Base-by-base conservation (phyloP, 2,113 vertebrate species). In the Trichechus manatus region DNA sequence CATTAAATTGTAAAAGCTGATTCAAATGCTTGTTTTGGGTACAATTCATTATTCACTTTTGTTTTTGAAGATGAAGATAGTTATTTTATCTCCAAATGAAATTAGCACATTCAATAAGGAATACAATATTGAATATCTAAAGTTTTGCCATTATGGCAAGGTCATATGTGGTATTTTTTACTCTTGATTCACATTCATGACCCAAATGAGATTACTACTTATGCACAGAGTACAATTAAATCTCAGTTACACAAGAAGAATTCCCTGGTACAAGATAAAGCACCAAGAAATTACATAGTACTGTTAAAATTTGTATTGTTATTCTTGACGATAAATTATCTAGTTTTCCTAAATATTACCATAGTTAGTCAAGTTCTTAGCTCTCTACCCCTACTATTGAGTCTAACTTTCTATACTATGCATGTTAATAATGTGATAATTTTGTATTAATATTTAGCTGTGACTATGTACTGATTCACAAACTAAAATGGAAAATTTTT, bases 181-280 rank as follows among this genome's bases (percentile, higher is more conserved):
- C 97, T 98, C 96, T 66, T 98, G 98, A 98, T 98, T 98, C 98
- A 98, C 64, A 97, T 97, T 97, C 96, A 82, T 97, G 98, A 97
- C 97, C 90, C 83, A 97, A 97, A 92, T 96, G 95, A 98, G 97
- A 98, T 98, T 98, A 97, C 56, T 98, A 97, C 97, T 97, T 98
- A 98, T 98, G 96, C 95, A 96, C 64, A 97, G 94, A 96, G 90
- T 61, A 97, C 89, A 98, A 92, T 97, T 98, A 98, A 98, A 97
- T 98, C 98, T 98, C 98, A 98, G 97, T 97, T 98, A 98, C 95
- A 98, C 93, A 97, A 97, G 94, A 95, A 96, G 63, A 94, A 89
- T 97, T 98, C 95, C 96, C 93, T 96, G 94, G 68, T 78, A 85
- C 63, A 96, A 98, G 98, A 98, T 61, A 98, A 25, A 93, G 20